Conservation (phyloP, 1,140 invertebrate genomes). For the Triops cancriformis region DNA sequence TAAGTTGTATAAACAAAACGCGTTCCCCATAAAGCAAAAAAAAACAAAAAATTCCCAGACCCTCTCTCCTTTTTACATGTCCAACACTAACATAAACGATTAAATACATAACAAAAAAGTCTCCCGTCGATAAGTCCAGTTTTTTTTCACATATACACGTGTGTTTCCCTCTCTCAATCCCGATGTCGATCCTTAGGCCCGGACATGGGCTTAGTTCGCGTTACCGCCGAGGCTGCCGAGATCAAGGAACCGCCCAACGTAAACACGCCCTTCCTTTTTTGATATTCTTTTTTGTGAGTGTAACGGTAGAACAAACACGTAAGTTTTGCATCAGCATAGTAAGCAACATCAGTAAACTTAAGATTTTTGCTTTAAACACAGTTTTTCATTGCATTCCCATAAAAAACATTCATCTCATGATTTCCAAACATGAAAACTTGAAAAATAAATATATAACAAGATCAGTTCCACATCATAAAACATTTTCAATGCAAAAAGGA, state of each 20-base stretch:
- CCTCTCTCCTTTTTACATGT: background rate
- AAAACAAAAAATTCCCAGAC: background rate
- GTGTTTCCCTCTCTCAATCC: background rate
- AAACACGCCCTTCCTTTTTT: background rate
- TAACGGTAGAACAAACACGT: background rate
- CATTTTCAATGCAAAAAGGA: no score
- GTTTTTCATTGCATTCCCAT: background rate
- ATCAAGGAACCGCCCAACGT: background rate
- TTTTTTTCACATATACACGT: background rate
- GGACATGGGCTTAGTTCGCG: background rate
- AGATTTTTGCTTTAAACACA: background rate
- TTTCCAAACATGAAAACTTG: constrained; percentile 8
- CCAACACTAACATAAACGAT: no score
- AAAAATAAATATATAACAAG: no score
- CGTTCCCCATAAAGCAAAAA: no score
- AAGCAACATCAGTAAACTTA: background rate
- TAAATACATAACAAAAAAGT: background rate
- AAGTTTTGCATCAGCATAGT: background rate
- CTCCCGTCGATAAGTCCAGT: background rate
- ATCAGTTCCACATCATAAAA: no score
- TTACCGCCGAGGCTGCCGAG: background rate
- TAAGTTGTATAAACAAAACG: background rate
- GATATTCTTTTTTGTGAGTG: background rate
- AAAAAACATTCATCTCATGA: background rate
- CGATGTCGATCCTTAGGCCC: background rate